Conservation (phyloP, 2,888 invertebrate genomes). For the Agrotis puta region DNA sequence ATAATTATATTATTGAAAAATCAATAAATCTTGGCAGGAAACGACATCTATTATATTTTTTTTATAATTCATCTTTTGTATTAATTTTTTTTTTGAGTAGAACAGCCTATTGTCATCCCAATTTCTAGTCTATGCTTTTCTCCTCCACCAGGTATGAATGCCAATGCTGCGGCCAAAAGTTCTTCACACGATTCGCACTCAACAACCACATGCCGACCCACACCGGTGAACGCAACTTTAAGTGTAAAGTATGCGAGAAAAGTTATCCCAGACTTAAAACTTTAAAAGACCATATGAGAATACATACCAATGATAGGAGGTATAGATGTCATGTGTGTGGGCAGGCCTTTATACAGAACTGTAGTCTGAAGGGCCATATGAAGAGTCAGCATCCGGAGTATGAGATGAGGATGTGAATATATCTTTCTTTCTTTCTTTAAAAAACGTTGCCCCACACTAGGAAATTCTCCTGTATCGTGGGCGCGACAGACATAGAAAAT, state of each 20-base stretch:
- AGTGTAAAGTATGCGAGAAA: constrained; percentile 86
- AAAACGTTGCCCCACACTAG: too few species aligned
- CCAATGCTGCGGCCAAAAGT: constrained; percentile 85
- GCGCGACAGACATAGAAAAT: too few species aligned
- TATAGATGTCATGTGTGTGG: constrained; percentile 84
- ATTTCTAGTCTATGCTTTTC: neutral
- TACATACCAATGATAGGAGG: constrained; percentile 84
- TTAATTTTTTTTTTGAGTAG: too few species aligned
- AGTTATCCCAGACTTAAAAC: constrained; percentile 85
- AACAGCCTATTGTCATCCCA: too few species aligned
- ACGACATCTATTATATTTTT: too few species aligned
- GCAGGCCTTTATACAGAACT: constrained; percentile 87
- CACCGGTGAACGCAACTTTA: constrained; percentile 85
- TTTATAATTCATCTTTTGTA: too few species aligned
- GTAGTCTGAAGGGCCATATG: constrained; percentile 86
- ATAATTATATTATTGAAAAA: too few species aligned
- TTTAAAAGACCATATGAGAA: constrained; percentile 83
- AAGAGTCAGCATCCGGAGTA: constrained; percentile 87
- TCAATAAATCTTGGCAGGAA: too few species aligned
- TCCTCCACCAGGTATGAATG: constrained; percentile 80
- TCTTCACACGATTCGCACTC: constrained; percentile 85
- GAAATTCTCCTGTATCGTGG: too few species aligned
- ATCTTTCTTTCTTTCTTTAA: too few species aligned
- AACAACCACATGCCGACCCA: constrained; percentile 88
- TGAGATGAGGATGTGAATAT: constrained; percentile 50